Evolutionary conservation across 2,113 vertebrate species (phyloP), one percentile per base, ranked within the genome.

Genomic region (Bubo scandiacus): DNA sequence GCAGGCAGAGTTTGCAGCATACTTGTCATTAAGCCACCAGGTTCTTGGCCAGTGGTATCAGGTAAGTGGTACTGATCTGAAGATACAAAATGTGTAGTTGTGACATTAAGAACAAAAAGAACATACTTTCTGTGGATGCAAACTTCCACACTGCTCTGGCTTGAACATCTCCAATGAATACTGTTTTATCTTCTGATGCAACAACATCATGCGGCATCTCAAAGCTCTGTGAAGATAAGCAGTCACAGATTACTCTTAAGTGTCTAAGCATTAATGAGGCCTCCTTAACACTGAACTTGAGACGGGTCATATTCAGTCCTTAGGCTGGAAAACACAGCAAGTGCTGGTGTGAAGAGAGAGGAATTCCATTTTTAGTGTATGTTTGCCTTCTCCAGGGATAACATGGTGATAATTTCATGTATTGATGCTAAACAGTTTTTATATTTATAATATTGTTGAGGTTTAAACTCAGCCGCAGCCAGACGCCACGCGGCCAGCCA

Each of bases 181-280:
- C 97, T 5, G 94, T 98, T 58, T 98, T 98, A 0, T 99, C 99
- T 86, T 97, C 97, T 34, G 97, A 98, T 11, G 98, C 98, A 21
- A 98, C 98, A 7, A 99, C 96, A 90, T 99, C 99, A 36, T 99
- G 99, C 67, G 99, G 99, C 98, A 99, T 99, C 95, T 98, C 97
- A 86, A 99, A 99, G 55, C 97, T 98, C 99, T 99, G 98, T 32
- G 78, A 88, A 94, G 43, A 91, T 5, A 96, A 84, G 59, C 75
- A 88, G 74, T 15, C 34, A 90, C 12, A 57, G 0, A 17, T 96
- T 67, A 95, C 18, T 15, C 27, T 14, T 29, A 36, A 32, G 29
- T 42, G 38, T n/a, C 51, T n/a, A 34, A 0, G 4, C 5, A 16
- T 11, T 34, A 58, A 70, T 2, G 17, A 68, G 15, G 12, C 12